These are phyloP conservation scores for Drosophila kokeensis DNA, from an alignment of 2,888 invertebrate genomes.

Conservation along the genomic window DNA sequence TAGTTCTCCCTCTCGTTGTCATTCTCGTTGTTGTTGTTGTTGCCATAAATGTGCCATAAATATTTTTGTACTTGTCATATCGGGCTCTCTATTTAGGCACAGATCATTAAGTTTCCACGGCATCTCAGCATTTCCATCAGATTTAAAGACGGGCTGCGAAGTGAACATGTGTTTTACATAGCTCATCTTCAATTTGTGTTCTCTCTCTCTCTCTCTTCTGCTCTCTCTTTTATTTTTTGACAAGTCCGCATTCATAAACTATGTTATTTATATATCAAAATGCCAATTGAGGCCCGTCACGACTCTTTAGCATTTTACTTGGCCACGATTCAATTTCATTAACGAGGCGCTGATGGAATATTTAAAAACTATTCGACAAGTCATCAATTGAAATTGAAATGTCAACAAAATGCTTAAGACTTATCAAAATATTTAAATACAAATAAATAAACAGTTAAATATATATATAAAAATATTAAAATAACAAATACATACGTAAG, in stretches of 20 bases:
- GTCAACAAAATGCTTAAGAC: background rate
- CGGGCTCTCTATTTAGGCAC: constrained; percentile 73
- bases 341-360: constrained; percentile 68
- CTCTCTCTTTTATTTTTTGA: background rate
- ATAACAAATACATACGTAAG: too few species aligned
- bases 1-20: constrained; percentile 37
- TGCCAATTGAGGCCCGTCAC: constrained; percentile 64
- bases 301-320: constrained; percentile 47
- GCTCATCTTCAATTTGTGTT: background rate
- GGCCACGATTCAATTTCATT: constrained; percentile 51
- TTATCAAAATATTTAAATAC: background rate
- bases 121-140: constrained; percentile 56
- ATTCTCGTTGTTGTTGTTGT: constrained; percentile 47
- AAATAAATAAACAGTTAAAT: background rate
- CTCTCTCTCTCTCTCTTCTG: background rate
- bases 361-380: constrained; percentile 33
- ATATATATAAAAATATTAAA: background rate
- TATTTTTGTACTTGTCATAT: constrained; percentile 77
- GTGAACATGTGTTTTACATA: constrained; percentile 58
- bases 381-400: constrained; percentile 23
- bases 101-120: constrained; percentile 77
- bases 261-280: constrained; percentile 44
- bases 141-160: constrained; percentile 61
- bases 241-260: constrained; percentile 5
- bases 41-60: constrained; percentile 61